These are phyloP conservation scores for Toxostoma redivivum DNA, from an alignment of 2,113 vertebrate species.

Conservation along the genomic window DNA sequence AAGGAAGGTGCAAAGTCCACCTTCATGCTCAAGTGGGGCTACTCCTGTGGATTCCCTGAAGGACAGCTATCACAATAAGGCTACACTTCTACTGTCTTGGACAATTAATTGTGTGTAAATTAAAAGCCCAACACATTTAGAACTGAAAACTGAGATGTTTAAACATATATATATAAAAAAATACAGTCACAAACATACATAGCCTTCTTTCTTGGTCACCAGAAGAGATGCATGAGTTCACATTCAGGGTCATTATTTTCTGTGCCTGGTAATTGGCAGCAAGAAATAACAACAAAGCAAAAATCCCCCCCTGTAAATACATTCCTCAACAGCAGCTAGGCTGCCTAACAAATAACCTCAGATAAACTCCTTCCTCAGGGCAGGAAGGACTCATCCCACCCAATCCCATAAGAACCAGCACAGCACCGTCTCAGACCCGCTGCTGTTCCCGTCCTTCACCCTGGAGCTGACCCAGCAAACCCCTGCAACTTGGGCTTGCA, in stretches of 20 bases:
- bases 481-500: rapidly evolving
- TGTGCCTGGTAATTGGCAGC: neutral
- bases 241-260: neutral
- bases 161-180: neutral
- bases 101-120: neutral
- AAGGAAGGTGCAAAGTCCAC: neutral
- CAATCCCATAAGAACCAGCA: neutral
- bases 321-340: neutral
- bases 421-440: neutral
- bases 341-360: neutral
- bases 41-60: neutral
- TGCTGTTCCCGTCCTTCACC: neutral
- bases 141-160: neutral
- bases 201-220: neutral
- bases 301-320: neutral
- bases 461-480: neutral
- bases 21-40: neutral
- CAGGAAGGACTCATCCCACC: neutral
- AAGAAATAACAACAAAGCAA: neutral
- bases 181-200: rapidly evolving
- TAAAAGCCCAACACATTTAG: rapidly evolving
- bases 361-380: neutral
- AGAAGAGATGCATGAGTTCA: neutral
- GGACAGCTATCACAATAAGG: rapidly evolving
- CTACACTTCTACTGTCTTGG: neutral